Percentiles rank a stretch among this genome's conserved stretches.
Evolutionary conservation across 2,797 vertebrate genomes (phyloP).

Genomic region (Kryptolebias ocellatus): DNA sequence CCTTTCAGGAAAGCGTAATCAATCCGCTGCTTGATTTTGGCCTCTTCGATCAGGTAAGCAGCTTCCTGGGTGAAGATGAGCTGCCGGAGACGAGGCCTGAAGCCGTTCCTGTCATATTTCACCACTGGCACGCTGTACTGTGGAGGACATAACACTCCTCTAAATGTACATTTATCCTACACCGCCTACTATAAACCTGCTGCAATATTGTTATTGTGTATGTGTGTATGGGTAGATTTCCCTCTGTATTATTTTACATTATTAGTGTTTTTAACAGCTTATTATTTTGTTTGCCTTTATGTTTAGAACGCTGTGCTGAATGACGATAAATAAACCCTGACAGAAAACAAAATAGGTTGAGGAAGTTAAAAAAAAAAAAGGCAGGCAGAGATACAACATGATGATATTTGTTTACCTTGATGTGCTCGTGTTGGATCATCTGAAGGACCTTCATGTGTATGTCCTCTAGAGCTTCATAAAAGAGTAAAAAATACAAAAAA

Average conservation of each 20-base stretch:
- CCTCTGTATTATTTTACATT: too few species aligned
- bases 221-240: too few species aligned
- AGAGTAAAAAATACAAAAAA: neutral
- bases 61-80: conserved; percentile 89
- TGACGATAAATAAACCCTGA: neutral
- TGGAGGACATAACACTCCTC: conserved; percentile 15
- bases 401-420: conserved; percentile 83
- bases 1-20: conserved; percentile 88
- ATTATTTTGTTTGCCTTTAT: too few species aligned
- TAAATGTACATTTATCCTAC: too few species aligned
- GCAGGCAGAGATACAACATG: neutral
- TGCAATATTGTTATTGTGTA: too few species aligned
- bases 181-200: too few species aligned
- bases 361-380: neutral
- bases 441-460: conserved; percentile 91
- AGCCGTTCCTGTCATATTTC: conserved; percentile 94
- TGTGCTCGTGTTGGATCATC: conserved; percentile 83
- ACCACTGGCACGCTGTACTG: conserved; percentile 90
- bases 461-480: conserved; percentile 80
- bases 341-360: neutral
- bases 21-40: conserved; percentile 93
- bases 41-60: conserved; percentile 86
- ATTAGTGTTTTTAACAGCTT: too few species aligned
- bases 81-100: conserved; percentile 87
- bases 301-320: too few species aligned